phyloP scores from a whole-genome alignment of 2,113 vertebrate genomes.

The Aldabrachelys gigantea region DNA sequence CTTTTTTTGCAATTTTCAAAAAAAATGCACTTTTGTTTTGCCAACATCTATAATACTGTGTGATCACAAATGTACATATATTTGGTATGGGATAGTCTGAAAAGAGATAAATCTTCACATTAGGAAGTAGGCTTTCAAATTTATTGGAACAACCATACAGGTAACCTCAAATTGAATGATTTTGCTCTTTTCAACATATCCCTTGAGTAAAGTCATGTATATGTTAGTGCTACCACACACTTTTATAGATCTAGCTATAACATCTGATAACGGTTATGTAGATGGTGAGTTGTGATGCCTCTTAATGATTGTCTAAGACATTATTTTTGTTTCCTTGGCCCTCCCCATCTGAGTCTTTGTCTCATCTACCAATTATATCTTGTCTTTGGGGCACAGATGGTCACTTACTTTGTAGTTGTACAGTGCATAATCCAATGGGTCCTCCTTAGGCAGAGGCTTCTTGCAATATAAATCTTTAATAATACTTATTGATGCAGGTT shows the following conservation, averaged over 20 bases:
- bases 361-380: neutral
- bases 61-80: neutral
- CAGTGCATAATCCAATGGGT: neutral
- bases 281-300: rapidly evolving
- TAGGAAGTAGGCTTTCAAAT: neutral
- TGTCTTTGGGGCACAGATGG: neutral
- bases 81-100: neutral
- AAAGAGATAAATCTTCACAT: neutral
- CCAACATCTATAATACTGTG: neutral
- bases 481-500: neutral
- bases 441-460: neutral
- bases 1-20: conserved; percentile 77
- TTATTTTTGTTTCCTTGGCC: neutral
- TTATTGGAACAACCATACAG: neutral
- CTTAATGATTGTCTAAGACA: neutral
- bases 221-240: no score
- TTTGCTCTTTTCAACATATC: neutral
- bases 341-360: neutral
- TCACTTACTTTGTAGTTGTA: neutral
- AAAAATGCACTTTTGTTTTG: neutral
- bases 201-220: neutral
- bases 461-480: neutral
- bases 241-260: neutral
- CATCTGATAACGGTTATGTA: neutral
- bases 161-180: neutral